Evolutionary conservation across 1,140 invertebrate species (phyloP).

Genomic region (Lordiphosa mommai): DNA sequence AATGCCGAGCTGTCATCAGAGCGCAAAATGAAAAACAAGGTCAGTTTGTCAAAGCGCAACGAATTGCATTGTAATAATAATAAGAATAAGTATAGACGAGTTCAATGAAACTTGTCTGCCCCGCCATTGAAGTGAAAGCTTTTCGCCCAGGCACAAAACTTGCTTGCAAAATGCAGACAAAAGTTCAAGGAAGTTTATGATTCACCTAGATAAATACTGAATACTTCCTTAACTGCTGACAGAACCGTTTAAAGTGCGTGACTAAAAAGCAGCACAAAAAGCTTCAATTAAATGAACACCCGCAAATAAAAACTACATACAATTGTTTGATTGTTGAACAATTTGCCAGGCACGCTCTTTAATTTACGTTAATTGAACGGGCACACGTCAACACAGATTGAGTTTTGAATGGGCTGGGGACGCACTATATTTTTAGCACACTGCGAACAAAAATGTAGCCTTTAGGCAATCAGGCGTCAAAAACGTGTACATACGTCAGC

Average conservation of each 20-base stretch:
- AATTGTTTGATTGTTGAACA: constrained; percentile 46
- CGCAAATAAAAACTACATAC: constrained; percentile 7
- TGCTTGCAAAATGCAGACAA: not conserved
- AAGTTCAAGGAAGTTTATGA: constrained; percentile 16
- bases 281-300: constrained; percentile 23
- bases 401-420: not conserved
- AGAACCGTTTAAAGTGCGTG: constrained; percentile 39
- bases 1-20: constrained; percentile 35
- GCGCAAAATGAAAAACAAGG: constrained; percentile 59
- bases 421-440: constrained; percentile 25
- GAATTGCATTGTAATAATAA: constrained; percentile 14
- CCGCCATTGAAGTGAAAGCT: constrained; percentile 62
- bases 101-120: constrained; percentile 52
- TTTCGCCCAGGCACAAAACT: constrained; percentile 1
- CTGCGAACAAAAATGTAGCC: constrained; percentile 4
- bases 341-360: constrained; percentile 44
- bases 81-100: constrained; percentile 27
- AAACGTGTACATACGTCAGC: constrained; percentile 25
- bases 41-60: constrained; percentile 54
- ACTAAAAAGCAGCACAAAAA: constrained; percentile 26
- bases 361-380: constrained; percentile 65
- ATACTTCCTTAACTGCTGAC: constrained; percentile 28
- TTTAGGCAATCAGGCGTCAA: constrained; percentile 26
- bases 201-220: constrained; percentile 4
- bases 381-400: constrained; percentile 34